phyloP scores from a whole-genome alignment of 2,113 vertebrate genomes.

The Cyanoliseus patagonus region DNA sequence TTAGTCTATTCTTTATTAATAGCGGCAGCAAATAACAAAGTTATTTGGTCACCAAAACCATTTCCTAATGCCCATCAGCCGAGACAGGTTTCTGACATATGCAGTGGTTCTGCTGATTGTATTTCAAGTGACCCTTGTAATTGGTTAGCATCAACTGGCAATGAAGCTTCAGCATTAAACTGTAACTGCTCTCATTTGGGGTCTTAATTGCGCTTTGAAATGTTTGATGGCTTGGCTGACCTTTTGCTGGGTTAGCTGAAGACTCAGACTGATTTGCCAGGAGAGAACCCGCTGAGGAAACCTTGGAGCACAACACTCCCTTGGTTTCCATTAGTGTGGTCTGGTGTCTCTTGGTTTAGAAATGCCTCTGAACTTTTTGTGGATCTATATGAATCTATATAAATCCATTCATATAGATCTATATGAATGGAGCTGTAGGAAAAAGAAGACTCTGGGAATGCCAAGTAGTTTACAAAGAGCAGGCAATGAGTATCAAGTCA shows the following conservation, averaged over 20 bases:
- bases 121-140: slow-evolving; percentile 42
- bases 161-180: slow-evolving; percentile 12
- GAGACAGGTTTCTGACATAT: neutral
- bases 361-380: neutral
- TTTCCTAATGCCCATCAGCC: neutral
- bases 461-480: neutral
- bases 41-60: neutral
- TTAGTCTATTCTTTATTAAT: neutral
- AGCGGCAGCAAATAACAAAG: neutral
- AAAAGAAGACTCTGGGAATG: neutral
- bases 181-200: slow-evolving; percentile 24
- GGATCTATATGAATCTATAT: neutral
- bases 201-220: slow-evolving; percentile 47
- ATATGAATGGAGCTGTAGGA: neutral
- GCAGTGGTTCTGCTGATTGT: neutral
- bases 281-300: neutral
- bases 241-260: slow-evolving; percentile 39
- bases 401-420: neutral
- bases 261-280: slow-evolving; percentile 15
- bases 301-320: neutral
- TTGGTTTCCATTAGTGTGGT: neutral
- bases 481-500: neutral
- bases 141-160: neutral
- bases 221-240: slow-evolving; percentile 38
- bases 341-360: neutral